Evolutionary conservation across 2,888 invertebrate genomes (phyloP).

Genomic region (Pseudoips prasinana): DNA sequence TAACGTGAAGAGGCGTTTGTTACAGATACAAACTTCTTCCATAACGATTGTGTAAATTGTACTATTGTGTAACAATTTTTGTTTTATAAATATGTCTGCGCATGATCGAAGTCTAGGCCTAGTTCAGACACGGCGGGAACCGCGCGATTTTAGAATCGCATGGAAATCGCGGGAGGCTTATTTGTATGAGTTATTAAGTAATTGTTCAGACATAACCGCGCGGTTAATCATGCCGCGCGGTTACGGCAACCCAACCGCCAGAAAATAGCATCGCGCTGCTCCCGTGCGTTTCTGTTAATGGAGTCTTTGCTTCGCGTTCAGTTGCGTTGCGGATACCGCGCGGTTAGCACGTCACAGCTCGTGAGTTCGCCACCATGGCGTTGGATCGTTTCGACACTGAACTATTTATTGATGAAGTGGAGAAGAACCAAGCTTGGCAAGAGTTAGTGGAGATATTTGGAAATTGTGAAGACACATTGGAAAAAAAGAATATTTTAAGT

Average conservation of each 20-base stretch:
- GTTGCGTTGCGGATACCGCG: too few relatives aligned
- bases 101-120: background rate
- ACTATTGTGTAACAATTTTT: too few relatives aligned
- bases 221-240: constrained; percentile 23
- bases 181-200: constrained; percentile 20
- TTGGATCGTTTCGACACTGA: too few relatives aligned
- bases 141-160: too few relatives aligned
- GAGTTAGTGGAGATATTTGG: too few relatives aligned
- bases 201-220: too few relatives aligned
- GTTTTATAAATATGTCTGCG: background rate
- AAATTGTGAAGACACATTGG: too few relatives aligned
- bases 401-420: constrained; percentile 27
- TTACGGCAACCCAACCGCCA: constrained; percentile 24
- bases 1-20: too few relatives aligned
- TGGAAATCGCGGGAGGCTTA: constrained; percentile 18
- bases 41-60: too few relatives aligned
- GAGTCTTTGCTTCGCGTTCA: too few relatives aligned
- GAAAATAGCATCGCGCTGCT: constrained; percentile 24
- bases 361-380: constrained; percentile 22
- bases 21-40: too few relatives aligned
- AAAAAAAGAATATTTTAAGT: too few relatives aligned
- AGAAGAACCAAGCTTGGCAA: constrained; percentile 27
- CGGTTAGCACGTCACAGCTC: constrained; percentile 18
- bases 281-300: constrained; percentile 26
- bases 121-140: constrained; percentile 22